Percentiles rank a stretch among this genome's conserved stretches.
These are phyloP conservation scores for Patella caerulea DNA, from an alignment of 2,888 invertebrate species.

Conservation along the genomic window DNA sequence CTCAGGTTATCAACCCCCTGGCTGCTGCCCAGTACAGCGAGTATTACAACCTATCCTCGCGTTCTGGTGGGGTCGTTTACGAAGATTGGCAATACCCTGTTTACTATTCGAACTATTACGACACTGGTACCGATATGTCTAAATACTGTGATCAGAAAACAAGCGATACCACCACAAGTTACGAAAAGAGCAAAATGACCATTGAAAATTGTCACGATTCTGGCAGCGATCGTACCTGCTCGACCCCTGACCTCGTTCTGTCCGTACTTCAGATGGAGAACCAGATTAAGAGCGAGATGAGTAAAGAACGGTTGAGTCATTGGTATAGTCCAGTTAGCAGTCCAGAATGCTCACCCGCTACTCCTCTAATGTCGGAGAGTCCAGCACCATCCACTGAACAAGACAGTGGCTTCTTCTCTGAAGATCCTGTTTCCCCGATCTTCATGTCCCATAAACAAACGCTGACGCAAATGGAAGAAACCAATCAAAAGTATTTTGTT, in stretches of 20 bases:
- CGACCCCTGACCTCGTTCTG: conserved; percentile 47
- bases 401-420: conserved; percentile 20
- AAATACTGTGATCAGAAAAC: conserved; percentile 19
- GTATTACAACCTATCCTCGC: not conserved
- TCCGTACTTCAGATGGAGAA: conserved; percentile 19
- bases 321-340: conserved; percentile 6
- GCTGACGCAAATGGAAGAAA: not conserved
- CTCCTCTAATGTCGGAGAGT: not conserved
- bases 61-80: not conserved
- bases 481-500: not conserved
- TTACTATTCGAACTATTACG: not conserved
- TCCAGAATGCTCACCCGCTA: not conserved
- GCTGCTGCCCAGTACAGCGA: conserved; percentile 10
- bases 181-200: conserved; percentile 1
- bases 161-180: conserved; percentile 24
- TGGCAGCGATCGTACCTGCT: conserved; percentile 34
- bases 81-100: conserved; percentile 3
- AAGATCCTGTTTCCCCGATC: conserved; percentile 14
- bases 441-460: conserved; percentile 4
- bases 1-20: not conserved
- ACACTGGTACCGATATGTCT: not conserved
- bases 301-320: not conserved
- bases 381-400: conserved; percentile 11
- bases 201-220: not conserved
- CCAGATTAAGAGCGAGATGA: conserved; percentile 4